Conservation (phyloP, 2,797 vertebrate species). For the Borostomias antarcticus region DNA sequence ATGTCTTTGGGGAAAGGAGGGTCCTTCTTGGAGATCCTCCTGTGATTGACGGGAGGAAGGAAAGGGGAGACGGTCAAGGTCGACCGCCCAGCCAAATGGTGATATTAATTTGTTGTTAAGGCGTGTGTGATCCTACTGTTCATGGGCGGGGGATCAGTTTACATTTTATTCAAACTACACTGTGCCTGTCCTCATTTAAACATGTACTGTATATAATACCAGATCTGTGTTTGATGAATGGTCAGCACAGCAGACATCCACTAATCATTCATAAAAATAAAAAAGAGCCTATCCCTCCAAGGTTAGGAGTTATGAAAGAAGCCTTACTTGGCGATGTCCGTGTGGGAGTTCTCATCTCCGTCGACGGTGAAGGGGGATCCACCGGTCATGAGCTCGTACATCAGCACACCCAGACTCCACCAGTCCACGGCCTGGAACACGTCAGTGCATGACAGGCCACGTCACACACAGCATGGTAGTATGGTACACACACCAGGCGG, state of each 20-base stretch:
- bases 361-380: constrained; percentile 98
- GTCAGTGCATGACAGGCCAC: neutral
- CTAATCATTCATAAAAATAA: neutral
- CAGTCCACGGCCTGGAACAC: constrained; percentile 93
- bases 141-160: too few species aligned
- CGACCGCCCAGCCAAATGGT: too few species aligned
- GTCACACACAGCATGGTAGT: neutral
- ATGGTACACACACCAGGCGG: neutral
- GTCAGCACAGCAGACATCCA: constrained; percentile 23
- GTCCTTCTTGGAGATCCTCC: constrained; percentile 96
- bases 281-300: neutral
- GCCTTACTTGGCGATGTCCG: constrained; percentile 94
- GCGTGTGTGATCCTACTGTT: too few species aligned
- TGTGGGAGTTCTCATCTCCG: constrained; percentile 95
- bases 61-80: constrained; percentile 16
- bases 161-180: too few species aligned
- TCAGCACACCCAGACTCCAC: constrained; percentile 98
- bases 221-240: neutral
- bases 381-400: constrained; percentile 96
- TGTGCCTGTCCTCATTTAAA: too few species aligned
- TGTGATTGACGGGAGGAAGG: constrained; percentile 67
- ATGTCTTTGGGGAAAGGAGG: constrained; percentile 95
- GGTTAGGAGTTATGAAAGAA: constrained; percentile 6
- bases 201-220: too few species aligned
- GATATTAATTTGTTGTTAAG: too few species aligned